Conservation (phyloP, 2,888 invertebrate species). For the Ennomos erosarius region DNA sequence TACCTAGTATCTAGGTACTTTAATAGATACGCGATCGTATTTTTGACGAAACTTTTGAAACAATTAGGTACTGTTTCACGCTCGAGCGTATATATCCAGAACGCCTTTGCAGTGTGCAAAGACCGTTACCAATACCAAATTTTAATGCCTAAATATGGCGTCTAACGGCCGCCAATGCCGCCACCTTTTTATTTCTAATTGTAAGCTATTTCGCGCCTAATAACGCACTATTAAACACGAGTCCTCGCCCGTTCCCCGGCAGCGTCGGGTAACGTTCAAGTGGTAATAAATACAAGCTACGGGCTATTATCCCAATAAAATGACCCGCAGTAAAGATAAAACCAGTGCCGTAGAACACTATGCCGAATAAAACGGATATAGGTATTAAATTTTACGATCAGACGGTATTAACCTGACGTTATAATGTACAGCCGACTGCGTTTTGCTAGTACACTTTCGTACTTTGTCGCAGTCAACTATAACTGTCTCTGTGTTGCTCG, state of each 20-base stretch:
- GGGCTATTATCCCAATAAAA: slow-evolving; percentile 56
- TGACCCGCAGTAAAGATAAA: slow-evolving; percentile 58
- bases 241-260: slow-evolving; percentile 17
- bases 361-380: slow-evolving; percentile 36
- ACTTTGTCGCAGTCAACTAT: neutral
- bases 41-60: too few species aligned
- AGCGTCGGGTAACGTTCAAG: slow-evolving; percentile 44
- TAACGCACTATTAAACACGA: slow-evolving; percentile 39
- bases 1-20: too few species aligned
- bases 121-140: too few species aligned
- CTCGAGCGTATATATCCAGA: too few species aligned
- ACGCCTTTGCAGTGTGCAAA: too few species aligned
- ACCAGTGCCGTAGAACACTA: slow-evolving; percentile 40
- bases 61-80: too few species aligned
- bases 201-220: slow-evolving; percentile 15
- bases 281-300: slow-evolving; percentile 50
- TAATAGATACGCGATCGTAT: too few species aligned
- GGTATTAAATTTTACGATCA: slow-evolving; percentile 49
- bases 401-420: slow-evolving; percentile 42
- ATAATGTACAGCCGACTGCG: slow-evolving; percentile 28
- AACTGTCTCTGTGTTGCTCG: too few species aligned
- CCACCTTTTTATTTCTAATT: too few species aligned
- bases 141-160: too few species aligned
- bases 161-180: too few species aligned
- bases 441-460: neutral